Base-by-base conservation (phyloP, 1,140 invertebrate species). In the Hylaeus anthracinus region DNA sequence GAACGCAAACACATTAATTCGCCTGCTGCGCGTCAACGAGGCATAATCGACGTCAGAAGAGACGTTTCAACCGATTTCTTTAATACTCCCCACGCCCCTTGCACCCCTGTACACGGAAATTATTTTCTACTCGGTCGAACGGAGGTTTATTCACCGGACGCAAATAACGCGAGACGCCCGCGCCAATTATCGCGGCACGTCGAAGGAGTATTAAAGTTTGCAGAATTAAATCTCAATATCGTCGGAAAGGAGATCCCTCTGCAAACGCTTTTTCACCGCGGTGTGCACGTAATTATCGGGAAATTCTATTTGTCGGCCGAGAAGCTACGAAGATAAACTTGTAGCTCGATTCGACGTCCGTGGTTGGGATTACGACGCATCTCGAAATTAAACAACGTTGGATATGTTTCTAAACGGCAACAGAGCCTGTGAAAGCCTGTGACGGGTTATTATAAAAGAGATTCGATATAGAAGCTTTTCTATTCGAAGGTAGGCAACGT, bases 251-350 rank as follows among this genome's bases (percentile, higher is more conserved):
- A 26, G 43, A 72, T 9, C 43, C 12, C n/a, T 5, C 26, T 4
- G 43, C 1, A 26, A 9, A 48, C 51, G 51, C 9, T 10, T 26
- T 63, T 71, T 51, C 5, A 14, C n/a, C 15, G 45, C n/a, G 5
- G 9, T n/a, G 67, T 55, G 51, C 63, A 37, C 55, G 8, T 39
- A 55, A 77, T 70, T 70, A 70, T 70, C n/a, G 65, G 43, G 48
- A 39, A 55, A 72, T 64, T 43, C 43, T 41, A 4, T 10, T 6
- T 10, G 5, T 2, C 8, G 26, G 9, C 43, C 26, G 26, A 39
- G 63, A 63, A 53, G 15, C 39, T 12, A n/a, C 39, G 26, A 8
- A 71, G 10, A 15, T 72, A 43, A 78, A 45, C 41, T 53, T 45
- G 51, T 15, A 2, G 37, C 14, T 15, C n/a, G 45, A 48, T 5